Base-by-base conservation (phyloP, 2,888 invertebrate species). In the Dyspetes luteomarginatus region DNA sequence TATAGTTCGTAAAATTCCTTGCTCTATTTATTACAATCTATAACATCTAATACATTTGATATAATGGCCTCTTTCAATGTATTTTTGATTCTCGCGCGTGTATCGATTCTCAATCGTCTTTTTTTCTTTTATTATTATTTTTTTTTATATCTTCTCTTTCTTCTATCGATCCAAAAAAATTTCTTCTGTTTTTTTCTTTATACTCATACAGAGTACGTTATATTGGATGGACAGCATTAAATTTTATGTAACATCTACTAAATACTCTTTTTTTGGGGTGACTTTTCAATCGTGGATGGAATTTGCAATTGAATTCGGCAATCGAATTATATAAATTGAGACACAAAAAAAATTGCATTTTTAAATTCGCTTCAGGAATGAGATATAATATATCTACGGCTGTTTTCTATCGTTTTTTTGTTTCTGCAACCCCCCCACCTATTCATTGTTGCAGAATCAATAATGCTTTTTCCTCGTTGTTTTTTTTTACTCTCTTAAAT, bases 41-140 rank as follows among this genome's bases (percentile, higher is more conserved):
- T 73, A 73, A 73, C 76, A 76, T 81, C 76, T 76, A 81, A 81
- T 76, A 81, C 80, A 81, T 81, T 77, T 81, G 72, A 72, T 81
- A 81, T 68, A 81, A 81, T 81, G 76, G 76, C 80, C 76, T 81
- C 76, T 56, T 73, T 76, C 80, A 76, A 81, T 73, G 72, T 73
- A 77, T 78, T 78, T 81, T 81, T 81, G 77, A 81, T 77, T 81
- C 68, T 73, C 74, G 67, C 73, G 71, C 52, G 12, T 56, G 43
- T 62, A 43, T 28, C 36, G 0, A 58, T 52, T 62, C 28, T 64
- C 24, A 28, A 17, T 19, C 45, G 45, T 12, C 22, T 43, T 3
- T 22, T n/a, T 17, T 48, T 64, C 62, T 50, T 19, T 58, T 45
- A 43, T 56, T 58, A 62, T 28, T 48, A 15, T 72, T 56, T 22